Conservation (phyloP, 1,140 invertebrate genomes). For the Plectus sambesii region DNA sequence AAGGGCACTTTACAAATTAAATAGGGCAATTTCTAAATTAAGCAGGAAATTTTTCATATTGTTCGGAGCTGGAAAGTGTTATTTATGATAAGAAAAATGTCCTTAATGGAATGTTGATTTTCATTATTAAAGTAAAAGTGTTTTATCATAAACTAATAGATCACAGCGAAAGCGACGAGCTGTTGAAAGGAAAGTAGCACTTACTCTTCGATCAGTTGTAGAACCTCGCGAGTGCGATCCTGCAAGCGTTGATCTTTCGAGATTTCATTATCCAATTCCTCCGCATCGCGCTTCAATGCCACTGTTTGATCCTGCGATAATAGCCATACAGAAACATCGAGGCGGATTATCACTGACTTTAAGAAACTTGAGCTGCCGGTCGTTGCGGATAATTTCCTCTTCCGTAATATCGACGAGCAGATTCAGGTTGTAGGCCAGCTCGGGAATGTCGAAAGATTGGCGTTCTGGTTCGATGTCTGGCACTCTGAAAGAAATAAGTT, state of each 20-base stretch:
- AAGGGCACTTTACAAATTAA: too few species aligned
- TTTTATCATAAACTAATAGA: too few species aligned
- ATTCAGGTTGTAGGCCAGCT: slow-evolving; percentile 81
- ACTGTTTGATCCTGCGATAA: slow-evolving; percentile 60
- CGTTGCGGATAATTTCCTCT: slow-evolving; percentile 81
- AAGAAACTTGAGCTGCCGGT: slow-evolving; percentile 62
- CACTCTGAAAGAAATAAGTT: too few species aligned
- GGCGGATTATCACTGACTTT: slow-evolving; percentile 31
- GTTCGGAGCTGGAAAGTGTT: too few species aligned
- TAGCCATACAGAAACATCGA: too few species aligned
- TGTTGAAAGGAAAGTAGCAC: slow-evolving; percentile 16
- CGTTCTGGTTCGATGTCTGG: slow-evolving; percentile 25
- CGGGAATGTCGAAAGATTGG: slow-evolving; percentile 60
- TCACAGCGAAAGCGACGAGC: too few species aligned
- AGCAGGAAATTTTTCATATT: too few species aligned
- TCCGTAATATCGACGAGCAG: slow-evolving; percentile 69
- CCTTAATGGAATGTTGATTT: too few species aligned
- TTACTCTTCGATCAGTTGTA: slow-evolving; percentile 22
- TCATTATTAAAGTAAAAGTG: too few species aligned
- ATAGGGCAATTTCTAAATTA: too few species aligned
- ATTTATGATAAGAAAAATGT: too few species aligned
- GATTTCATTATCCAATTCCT: slow-evolving; percentile 55
- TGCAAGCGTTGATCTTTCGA: slow-evolving; percentile 13
- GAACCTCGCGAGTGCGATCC: slow-evolving; percentile 22
- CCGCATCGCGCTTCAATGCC: slow-evolving; percentile 65